phyloP scores from a whole-genome alignment of 37 sponge, comb jelly and placozoan genomes.

The Halichondria panicea region DNA sequence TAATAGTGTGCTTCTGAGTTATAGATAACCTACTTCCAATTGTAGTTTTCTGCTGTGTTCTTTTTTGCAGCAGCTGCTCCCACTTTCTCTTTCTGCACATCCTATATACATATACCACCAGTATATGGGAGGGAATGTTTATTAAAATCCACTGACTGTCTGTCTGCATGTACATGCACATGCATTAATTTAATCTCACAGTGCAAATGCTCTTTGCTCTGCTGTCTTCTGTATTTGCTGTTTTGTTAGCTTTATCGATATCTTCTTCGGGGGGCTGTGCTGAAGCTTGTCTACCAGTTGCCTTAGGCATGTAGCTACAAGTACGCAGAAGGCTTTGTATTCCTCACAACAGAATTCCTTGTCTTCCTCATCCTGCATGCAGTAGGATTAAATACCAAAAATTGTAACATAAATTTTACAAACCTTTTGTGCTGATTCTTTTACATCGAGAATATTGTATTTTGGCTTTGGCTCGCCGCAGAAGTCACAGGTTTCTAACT shows the following conservation, averaged over 20 bases:
- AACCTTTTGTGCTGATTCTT: not conserved
- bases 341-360: constrained; percentile 39
- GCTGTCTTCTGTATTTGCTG: constrained; percentile 13
- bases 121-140: no score
- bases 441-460: constrained; percentile 7
- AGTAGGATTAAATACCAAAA: not conserved
- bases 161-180: not conserved
- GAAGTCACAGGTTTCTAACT: constrained; percentile 21
- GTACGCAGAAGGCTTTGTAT: constrained; percentile 33
- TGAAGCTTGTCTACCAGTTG: constrained; percentile 22
- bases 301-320: constrained; percentile 38
- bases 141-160: no score
- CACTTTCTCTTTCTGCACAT: constrained; percentile 34
- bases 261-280: constrained; percentile 3
- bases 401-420: not conserved
- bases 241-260: constrained; percentile 23
- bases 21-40: not conserved
- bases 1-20: not conserved
- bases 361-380: not conserved
- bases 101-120: constrained; percentile 17
- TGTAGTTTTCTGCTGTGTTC: not conserved
- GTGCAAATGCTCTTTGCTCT: constrained; percentile 46
- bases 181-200: constrained; percentile 13
- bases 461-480: constrained; percentile 16
- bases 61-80: constrained; percentile 33